phyloP scores from a whole-genome alignment of 1,140 invertebrate species.

The Papilio xuthus region DNA sequence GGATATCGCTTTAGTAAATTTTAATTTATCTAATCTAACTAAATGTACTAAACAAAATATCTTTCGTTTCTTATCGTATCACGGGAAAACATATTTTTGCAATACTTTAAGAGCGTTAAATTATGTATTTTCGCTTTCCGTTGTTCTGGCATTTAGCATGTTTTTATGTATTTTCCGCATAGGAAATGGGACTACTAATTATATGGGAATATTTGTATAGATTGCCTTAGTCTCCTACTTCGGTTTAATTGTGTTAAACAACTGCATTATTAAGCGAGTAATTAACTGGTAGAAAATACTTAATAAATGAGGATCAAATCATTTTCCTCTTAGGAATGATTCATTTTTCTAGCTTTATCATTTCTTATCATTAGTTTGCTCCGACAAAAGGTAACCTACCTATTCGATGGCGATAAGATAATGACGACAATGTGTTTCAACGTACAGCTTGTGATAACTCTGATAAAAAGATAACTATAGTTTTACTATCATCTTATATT shows the following conservation, averaged over 20 bases:
- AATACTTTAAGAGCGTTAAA: not conserved
- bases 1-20: constrained; percentile 8
- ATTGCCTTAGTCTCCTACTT: not conserved
- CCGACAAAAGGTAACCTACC: constrained; percentile 59
- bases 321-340: constrained; percentile 43
- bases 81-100: not conserved
- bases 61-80: not conserved
- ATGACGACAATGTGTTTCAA: constrained; percentile 60
- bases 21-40: constrained; percentile 5
- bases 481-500: constrained; percentile 36
- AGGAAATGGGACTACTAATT: not conserved
- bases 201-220: not conserved
- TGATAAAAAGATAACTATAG: constrained; percentile 40
- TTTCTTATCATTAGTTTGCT: constrained; percentile 57
- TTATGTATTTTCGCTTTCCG: not conserved
- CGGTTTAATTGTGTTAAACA: not conserved
- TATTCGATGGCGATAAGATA: constrained; percentile 71
- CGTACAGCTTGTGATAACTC: constrained; percentile 40
- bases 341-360: constrained; percentile 62
- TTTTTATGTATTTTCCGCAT: not conserved
- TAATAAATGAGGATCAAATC: not conserved
- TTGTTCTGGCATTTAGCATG: not conserved
- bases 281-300: constrained; percentile 1
- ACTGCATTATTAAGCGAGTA: not conserved
- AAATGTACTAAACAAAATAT: not conserved